phyloP scores from a whole-genome alignment of 2,797 vertebrate genomes.

The Scolopax bukidnonensis region DNA sequence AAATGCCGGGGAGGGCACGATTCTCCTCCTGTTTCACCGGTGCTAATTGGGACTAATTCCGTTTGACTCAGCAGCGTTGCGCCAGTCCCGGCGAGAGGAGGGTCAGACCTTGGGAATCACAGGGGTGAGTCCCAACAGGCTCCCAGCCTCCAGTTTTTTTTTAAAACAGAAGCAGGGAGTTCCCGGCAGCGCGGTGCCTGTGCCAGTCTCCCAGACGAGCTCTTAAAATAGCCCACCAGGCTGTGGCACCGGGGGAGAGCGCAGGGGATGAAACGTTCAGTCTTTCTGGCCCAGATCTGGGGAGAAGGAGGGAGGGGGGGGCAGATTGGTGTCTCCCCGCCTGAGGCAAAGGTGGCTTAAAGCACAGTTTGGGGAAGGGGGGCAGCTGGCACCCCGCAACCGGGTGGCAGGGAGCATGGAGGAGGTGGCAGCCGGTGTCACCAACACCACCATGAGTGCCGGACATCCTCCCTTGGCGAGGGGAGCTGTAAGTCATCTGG shows the following conservation, averaged over 20 bases:
- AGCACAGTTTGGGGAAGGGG: not conserved
- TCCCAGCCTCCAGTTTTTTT: constrained; percentile 55
- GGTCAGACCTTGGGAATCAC: constrained; percentile 67
- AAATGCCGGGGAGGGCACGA: not conserved
- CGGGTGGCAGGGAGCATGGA: not conserved
- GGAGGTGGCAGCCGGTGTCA: not conserved
- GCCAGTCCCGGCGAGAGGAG: constrained; percentile 48
- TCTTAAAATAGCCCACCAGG: constrained; percentile 68
- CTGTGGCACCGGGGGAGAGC: constrained; percentile 58
- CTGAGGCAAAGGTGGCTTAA: not conserved
- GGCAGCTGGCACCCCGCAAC: not conserved
- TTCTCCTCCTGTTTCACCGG: constrained; percentile 5
- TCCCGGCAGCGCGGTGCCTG: constrained; percentile 50
- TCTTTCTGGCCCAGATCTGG: constrained; percentile 51
- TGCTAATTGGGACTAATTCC: constrained; percentile 42
- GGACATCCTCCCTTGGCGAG: not conserved
- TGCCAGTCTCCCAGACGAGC: constrained; percentile 66
- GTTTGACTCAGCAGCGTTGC: constrained; percentile 10
- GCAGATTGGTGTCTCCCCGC: constrained; percentile 5
- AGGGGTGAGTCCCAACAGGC: constrained; percentile 65
- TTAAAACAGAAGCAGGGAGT: constrained; percentile 61
- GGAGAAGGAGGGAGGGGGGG: not conserved
- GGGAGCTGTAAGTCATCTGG: constrained; percentile 49
- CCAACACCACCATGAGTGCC: not conserved
- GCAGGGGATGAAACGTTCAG: constrained; percentile 41